Base-by-base conservation (phyloP, 2,888 invertebrate genomes). In the Diaprepes abbreviatus region DNA sequence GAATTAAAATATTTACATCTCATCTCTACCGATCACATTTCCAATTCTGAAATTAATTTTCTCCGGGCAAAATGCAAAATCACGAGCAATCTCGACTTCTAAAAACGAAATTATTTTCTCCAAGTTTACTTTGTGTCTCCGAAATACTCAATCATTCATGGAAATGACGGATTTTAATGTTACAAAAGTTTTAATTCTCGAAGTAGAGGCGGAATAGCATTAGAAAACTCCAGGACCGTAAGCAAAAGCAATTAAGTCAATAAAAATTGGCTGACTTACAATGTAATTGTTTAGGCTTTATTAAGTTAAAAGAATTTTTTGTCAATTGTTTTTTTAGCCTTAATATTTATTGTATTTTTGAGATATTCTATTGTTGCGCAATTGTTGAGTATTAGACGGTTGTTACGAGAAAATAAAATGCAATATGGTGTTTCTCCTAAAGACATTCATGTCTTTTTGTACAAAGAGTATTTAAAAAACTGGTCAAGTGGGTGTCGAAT, bases 81-180 rank as follows among this genome's bases (percentile, higher is more conserved):
- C 82, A 79, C 79, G 78, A 81, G 80, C 79, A 81, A 80, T 81
- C 80, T 78, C 78, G 76, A 75, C 78, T 12, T 79, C 78, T 78
- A 79, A 81, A 81, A 81, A 81, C 81, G 81, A 80, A 81, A 82
- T 83, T 82, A 82, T 82, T 79, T 81, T 79, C 76, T 79, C 78
- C 76, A 76, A 75, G 71, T 81, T 79, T 81, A 78, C 81, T 81
- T 81, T 81, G 81, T 81, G 79, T 75, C 78, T 73, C 80, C 79
- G 79, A 82, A 82, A 82, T 81, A 81, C 82, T 83, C 83, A 83
- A 83, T 84, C 83, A 83, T 83, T 83, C 82, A 82, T 83, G 83
- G 82, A 83, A 82, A 83, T 83, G 82, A 82, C 82, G 82, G 80
- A 84, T 82, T 83, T 83, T 82, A 83, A 83, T 82, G 83, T 82